Evolutionary conservation across 2,797 vertebrate genomes (phyloP).

Genomic region (Sparus aurata): DNA sequence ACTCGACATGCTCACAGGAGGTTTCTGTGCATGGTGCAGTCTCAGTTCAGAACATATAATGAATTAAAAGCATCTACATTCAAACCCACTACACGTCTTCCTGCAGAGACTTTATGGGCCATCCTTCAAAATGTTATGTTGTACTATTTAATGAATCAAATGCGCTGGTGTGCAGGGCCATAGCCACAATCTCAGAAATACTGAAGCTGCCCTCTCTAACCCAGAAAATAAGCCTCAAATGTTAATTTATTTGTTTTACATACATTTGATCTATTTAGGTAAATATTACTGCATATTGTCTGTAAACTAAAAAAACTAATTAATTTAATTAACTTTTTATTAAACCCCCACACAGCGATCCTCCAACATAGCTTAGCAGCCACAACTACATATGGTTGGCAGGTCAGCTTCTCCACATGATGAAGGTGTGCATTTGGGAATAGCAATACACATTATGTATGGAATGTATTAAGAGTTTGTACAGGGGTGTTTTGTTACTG

Average conservation of each 20-base stretch:
- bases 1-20: neutral
- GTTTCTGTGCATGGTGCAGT: neutral
- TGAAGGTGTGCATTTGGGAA: neutral
- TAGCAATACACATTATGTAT: neutral
- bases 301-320: neutral
- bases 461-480: neutral
- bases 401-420: neutral
- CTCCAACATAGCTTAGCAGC: neutral
- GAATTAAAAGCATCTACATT: conserved; percentile 10
- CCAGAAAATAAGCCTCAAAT: neutral
- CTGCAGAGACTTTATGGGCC: neutral
- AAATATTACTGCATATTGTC: neutral
- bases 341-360: no score
- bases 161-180: neutral
- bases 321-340: neutral
- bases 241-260: neutral
- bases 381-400: neutral
- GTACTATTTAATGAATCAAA: neutral
- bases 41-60: neutral
- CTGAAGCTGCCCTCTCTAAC: neutral
- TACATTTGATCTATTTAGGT: neutral
- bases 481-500: no score
- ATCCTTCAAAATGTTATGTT: neutral
- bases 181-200: conserved; percentile 10
- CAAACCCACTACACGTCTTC: neutral